phyloP scores from a whole-genome alignment of 2,888 invertebrate genomes.

The Mesoligia furuncula region DNA sequence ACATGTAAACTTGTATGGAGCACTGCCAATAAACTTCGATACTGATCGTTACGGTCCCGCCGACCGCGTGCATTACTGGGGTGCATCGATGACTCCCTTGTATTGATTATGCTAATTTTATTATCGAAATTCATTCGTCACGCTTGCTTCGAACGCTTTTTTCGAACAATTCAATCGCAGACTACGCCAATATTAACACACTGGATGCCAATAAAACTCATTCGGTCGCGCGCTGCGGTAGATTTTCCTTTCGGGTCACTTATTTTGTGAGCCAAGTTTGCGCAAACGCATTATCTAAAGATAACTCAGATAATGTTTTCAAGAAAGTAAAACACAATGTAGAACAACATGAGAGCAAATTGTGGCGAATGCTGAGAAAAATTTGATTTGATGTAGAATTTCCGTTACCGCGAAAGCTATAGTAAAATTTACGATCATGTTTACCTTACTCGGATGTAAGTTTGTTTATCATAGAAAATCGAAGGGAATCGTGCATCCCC shows the following conservation, averaged over 20 bases:
- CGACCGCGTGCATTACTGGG: constrained; percentile 69
- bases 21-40: constrained; percentile 85
- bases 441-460: constrained; percentile 84
- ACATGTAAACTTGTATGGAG: constrained; percentile 83
- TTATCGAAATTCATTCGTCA: constrained; percentile 85
- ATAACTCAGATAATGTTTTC: constrained; percentile 10
- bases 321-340: constrained; percentile 59
- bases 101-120: constrained; percentile 90
- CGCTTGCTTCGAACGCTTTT: constrained; percentile 72
- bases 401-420: constrained; percentile 77
- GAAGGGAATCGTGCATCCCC: constrained; percentile 79
- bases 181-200: constrained; percentile 74
- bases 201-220: constrained; percentile 76
- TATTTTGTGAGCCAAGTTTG: constrained; percentile 39
- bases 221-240: constrained; percentile 62
- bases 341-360: constrained; percentile 63
- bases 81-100: constrained; percentile 81
- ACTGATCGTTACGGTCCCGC: constrained; percentile 74
- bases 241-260: constrained; percentile 49
- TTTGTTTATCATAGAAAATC: constrained; percentile 87
- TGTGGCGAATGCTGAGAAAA: constrained; percentile 70
- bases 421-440: constrained; percentile 87
- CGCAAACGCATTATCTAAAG: constrained; percentile 28
- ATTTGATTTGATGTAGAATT: constrained; percentile 81
- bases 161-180: constrained; percentile 72